Conservation (phyloP, 2,113 vertebrate species). For the Neotragus pygmaeus region DNA sequence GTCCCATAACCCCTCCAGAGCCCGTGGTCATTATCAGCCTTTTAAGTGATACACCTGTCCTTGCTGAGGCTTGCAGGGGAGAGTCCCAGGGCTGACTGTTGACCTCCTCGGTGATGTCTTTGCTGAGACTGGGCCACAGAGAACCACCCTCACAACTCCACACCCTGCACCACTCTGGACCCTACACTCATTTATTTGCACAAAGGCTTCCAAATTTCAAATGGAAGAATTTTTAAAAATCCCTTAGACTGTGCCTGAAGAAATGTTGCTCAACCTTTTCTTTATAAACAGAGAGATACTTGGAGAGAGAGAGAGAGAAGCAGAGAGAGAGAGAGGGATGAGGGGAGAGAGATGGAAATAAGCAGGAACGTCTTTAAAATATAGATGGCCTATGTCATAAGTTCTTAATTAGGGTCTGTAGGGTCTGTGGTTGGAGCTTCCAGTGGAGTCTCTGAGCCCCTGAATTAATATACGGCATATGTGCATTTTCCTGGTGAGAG, state of each 20-base stretch:
- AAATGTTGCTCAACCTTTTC: background rate
- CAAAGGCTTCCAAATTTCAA: background rate
- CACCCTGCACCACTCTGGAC: background rate
- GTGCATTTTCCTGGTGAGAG: background rate
- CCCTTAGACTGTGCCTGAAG: background rate
- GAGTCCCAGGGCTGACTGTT: background rate
- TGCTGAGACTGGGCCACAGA: background rate
- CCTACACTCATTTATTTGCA: background rate
- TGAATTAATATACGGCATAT: background rate
- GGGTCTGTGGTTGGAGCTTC: background rate
- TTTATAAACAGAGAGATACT: background rate
- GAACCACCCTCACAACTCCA: background rate
- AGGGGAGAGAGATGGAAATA: background rate
- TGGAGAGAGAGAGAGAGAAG: background rate
- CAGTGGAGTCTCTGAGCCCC: background rate
- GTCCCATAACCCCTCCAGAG: background rate
- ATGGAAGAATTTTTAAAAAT: background rate
- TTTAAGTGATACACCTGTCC: background rate
- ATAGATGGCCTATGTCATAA: background rate
- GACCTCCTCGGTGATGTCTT: background rate
- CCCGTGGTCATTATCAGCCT: rapidly evolving
- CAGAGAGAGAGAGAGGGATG: background rate
- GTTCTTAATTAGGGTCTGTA: background rate
- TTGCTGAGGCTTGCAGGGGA: background rate
- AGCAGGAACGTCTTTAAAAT: background rate